Evolutionary conservation across 2,113 vertebrate species (phyloP).

Genomic region (Columbina picui): DNA sequence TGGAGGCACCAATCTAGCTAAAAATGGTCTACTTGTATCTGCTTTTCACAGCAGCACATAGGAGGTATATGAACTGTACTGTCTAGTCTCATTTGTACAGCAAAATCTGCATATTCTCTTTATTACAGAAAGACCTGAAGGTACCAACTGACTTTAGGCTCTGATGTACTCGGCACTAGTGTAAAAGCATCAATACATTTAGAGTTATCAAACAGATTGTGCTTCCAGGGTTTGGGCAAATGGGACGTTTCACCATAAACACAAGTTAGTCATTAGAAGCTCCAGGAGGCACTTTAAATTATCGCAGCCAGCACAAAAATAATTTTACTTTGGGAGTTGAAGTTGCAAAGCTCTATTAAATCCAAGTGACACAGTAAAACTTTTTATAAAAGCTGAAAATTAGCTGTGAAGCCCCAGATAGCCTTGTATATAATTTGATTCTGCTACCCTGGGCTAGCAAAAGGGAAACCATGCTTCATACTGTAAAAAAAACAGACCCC

Average conservation of each 20-base stretch:
- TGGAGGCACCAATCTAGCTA: not conserved
- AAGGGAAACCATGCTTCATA: not conserved
- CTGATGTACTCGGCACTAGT: not conserved
- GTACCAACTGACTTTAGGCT: not conserved
- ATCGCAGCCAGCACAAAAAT: not conserved
- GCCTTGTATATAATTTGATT: not conserved
- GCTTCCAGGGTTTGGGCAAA: constrained; percentile 10
- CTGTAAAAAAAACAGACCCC: not conserved
- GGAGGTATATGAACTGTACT: not conserved
- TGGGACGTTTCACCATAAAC: not conserved
- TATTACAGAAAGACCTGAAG: not conserved
- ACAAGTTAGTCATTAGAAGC: not conserved
- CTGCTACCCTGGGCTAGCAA: not conserved
- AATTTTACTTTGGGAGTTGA: not conserved
- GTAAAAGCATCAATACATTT: not conserved
- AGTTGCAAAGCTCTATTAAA: constrained; percentile 12
- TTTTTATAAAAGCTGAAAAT: constrained; percentile 13
- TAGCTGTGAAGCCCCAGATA: not conserved
- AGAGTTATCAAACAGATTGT: not conserved
- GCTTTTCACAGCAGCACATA: not conserved
- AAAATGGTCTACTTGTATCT: not conserved
- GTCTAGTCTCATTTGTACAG: not conserved
- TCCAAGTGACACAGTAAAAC: not conserved
- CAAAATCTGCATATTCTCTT: not conserved
- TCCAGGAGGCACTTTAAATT: constrained; percentile 4